Evolutionary conservation across 2,113 vertebrate genomes (phyloP), one percentile per base, ranked within the genome.

Genomic region (Piaya cayana): DNA sequence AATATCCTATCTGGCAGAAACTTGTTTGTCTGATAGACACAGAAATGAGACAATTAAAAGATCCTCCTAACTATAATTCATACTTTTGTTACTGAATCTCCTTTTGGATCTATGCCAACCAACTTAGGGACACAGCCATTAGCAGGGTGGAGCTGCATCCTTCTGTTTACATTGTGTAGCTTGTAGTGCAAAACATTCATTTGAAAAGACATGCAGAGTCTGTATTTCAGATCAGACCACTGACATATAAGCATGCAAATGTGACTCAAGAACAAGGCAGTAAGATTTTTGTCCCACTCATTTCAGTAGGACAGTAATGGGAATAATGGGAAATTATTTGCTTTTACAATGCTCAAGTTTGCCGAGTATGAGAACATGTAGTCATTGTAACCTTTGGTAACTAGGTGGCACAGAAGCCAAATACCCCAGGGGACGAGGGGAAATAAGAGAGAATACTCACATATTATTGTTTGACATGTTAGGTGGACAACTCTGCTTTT

Each of bases 401-500:
- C 18, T n/a, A 59, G 56, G 64, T 69, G 93, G 71, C 29, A 95
- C 12, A 60, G 45, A 69, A 96, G 50, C 21, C 50, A 94, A 77
- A 87, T 17, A 76, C 15, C 26, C 36, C 12, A 20, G 8, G 36
- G 32, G 19, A 43, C 12, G 39, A 39, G 39, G 39, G 39, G 39
- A 91, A n/a, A 7, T 42, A 32, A 52, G 20, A 72, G 34, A 69
- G 29, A 80, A 92, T 98, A 99, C 99, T 99, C 95, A 99, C 99
- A 90, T 93, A 99, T 97, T 87, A 98, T 92, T 29, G 98, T 98
- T 65, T 98, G 98, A 92, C 98, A 99, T 21, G 94, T 98, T 97
- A 99, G 88, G 72, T 99, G 98, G 49, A 98, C 98, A 82, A 99
- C 98, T 22, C 98, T 98, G 4, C 97, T 99, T 94, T 98, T 99